Evolutionary conservation across 2,113 vertebrate species (phyloP), one percentile per base, ranked within the genome.

Genomic region (Pyrgilauda ruficollis): DNA sequence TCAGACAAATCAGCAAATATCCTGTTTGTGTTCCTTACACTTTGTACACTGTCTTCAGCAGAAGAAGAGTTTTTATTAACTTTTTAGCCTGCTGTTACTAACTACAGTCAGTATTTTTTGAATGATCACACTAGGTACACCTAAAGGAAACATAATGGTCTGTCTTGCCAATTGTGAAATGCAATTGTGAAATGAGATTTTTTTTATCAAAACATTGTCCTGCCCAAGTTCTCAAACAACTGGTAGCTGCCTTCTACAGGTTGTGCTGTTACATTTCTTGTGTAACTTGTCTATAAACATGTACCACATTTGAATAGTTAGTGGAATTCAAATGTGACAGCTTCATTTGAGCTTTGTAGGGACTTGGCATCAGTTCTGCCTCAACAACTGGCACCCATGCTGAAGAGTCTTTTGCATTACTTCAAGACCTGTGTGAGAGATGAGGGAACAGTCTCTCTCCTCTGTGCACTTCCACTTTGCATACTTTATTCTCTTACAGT

Each of bases 251-350:
- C 76, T 90, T 67, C 63, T 46, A 5, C 58, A 72, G 68, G 73
- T 53, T 72, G 52, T 75, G 90, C 83, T 96, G 79, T 95, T 95
- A 84, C 4, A 46, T 88, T 94, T 95, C 90, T 89, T 9, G 93
- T 95, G 88, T 84, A 78, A 95, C 96, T 93, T 89, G 92, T 88
- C 83, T 93, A 30, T 70, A 52, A 90, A 70, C 83, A 35, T 16
- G 76, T 92, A 89, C 61, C 16, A 4, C 37, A 79, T 94, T 94
- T 96, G 86, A 90, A 88, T 93, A 90, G 35, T 74, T 84, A 94
- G 82, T 94, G 77, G 78, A 82, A 96, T 96, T 94, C 88, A 95
- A 89, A 86, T 95, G 28, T 74, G 64, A 56, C 13, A 81, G 44
- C 67, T 93, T 84, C 44, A 6, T 61, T 90, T 77, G 43, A 22